Percentiles rank a stretch among this genome's conserved stretches.
phyloP scores from a whole-genome alignment of 2,797 vertebrate genomes.

The Gallinago stenura region DNA sequence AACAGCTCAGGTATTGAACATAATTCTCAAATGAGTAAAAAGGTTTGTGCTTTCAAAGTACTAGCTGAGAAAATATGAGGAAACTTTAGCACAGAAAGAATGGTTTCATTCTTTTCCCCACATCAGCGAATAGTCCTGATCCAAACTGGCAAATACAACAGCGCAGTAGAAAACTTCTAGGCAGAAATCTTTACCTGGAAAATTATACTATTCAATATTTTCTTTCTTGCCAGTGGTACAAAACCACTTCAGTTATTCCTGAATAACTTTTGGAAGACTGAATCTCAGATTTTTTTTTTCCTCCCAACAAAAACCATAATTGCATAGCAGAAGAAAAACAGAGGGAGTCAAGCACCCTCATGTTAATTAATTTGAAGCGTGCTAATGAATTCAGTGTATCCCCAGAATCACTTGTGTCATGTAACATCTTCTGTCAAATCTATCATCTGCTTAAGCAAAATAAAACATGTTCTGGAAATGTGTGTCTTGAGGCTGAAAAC shows the following conservation, averaged over 20 bases:
- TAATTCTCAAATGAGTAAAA: neutral
- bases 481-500: neutral
- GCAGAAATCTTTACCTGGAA: slow-evolving; percentile 16
- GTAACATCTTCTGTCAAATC: slow-evolving; percentile 1
- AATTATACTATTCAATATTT: neutral
- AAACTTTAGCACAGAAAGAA: neutral
- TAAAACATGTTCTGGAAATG: neutral
- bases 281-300: neutral
- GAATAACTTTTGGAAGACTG: neutral
- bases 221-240: neutral
- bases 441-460: slow-evolving; percentile 19
- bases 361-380: neutral
- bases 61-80: neutral
- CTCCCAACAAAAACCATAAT: neutral
- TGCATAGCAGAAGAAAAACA: neutral
- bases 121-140: neutral
- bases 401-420: neutral
- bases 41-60: neutral
- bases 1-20: neutral
- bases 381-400: neutral
- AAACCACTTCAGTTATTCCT: neutral
- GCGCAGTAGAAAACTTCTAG: neutral
- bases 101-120: neutral
- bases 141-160: neutral
- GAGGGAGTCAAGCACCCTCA: neutral